Evolutionary conservation across 2,113 vertebrate species (phyloP).

Genomic region (Balaenoptera acutorostrata): DNA sequence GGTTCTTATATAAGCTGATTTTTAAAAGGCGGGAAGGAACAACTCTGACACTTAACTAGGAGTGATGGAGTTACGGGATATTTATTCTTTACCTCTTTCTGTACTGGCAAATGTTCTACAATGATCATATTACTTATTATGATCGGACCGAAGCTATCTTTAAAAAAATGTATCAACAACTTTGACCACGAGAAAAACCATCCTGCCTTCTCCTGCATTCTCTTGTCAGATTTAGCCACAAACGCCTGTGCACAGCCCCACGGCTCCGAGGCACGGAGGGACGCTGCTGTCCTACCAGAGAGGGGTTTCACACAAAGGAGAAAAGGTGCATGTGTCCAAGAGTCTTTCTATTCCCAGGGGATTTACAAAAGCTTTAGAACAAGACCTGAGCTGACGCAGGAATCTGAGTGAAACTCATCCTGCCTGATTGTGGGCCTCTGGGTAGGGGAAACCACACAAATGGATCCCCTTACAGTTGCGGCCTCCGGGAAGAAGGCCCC

Average conservation of each 20-base stretch:
- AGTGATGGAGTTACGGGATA: background rate
- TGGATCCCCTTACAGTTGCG: background rate
- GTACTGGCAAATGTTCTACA: background rate
- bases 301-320: background rate
- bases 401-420: background rate
- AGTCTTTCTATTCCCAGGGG: background rate
- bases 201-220: too few species aligned
- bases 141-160: background rate
- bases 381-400: background rate
- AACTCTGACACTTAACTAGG: background rate
- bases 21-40: background rate
- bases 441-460: background rate
- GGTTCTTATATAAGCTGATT: background rate
- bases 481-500: background rate
- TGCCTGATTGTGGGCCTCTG: background rate
- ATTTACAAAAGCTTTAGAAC: background rate
- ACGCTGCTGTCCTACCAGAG: background rate
- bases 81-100: background rate
- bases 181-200: background rate
- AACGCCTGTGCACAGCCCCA: background rate
- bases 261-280: background rate
- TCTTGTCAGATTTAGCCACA: background rate
- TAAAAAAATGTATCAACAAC: background rate
- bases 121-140: background rate
- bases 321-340: background rate